A percentile compares a stretch with the other conserved stretches of the same genome.
phyloP scores from a whole-genome alignment of 2,888 invertebrate genomes.

The Catocala fraxini region DNA sequence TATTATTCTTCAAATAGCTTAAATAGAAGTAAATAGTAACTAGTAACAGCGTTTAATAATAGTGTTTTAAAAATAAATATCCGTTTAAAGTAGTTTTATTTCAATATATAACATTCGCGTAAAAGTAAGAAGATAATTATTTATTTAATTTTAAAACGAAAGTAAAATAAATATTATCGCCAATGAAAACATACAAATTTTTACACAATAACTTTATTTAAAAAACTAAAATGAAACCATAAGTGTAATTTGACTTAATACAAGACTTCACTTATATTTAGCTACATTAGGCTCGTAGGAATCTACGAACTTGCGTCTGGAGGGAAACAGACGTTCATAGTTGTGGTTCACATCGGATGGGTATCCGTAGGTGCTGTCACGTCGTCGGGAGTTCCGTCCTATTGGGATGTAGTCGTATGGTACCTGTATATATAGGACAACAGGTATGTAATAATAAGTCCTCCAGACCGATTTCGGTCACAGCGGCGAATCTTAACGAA shows the following conservation, averaged over 20 bases:
- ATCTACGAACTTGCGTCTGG: slow-evolving; percentile 66
- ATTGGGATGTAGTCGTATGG: slow-evolving; percentile 80
- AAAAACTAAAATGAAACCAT: not conserved
- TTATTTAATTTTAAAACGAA: no score
- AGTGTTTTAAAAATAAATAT: no score
- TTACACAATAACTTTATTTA: not conserved
- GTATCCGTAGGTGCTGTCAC: slow-evolving; percentile 38
- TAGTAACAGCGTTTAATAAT: no score
- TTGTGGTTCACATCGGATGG: slow-evolving; percentile 70
- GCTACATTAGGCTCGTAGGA: slow-evolving; percentile 6
- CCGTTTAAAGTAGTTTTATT: no score
- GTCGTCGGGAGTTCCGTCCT: slow-evolving; percentile 57
- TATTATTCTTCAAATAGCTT: no score
- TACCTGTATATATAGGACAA: slow-evolving; percentile 58
- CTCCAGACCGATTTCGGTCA: no score
- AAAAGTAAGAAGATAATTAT: no score
- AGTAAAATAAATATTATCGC: no score
- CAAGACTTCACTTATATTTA: slow-evolving; percentile 10
- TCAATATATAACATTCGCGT: no score
- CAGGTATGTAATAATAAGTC: not conserved
- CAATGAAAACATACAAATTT: no score
- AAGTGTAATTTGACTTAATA: not conserved
- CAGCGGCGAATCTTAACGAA: no score
- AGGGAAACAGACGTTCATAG: slow-evolving; percentile 71
- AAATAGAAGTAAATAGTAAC: no score